Evolutionary conservation across 2,797 vertebrate genomes (phyloP).

Genomic region (Acrossocheilus fasciatus): DNA sequence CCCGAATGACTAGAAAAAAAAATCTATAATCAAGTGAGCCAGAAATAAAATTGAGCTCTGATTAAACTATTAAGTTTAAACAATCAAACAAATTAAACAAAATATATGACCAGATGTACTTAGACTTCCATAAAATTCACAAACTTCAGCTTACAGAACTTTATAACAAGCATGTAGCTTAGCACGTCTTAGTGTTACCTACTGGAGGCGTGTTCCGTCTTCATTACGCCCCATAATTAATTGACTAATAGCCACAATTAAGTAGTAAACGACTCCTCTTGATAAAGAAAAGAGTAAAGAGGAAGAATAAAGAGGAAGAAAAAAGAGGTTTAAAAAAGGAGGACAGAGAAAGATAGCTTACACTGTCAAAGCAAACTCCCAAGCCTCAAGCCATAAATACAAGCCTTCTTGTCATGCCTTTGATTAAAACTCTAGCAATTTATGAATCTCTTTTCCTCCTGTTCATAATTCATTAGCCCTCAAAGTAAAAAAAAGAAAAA

Average conservation of each 20-base stretch:
- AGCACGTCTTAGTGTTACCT: not conserved
- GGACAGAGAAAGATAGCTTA: slow-evolving; percentile 47
- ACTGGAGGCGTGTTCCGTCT: slow-evolving; percentile 35
- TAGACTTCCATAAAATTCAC: not conserved
- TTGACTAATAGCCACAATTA: slow-evolving; percentile 13
- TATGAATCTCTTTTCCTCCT: slow-evolving; percentile 55
- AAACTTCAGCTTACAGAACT: not conserved
- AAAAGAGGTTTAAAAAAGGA: not conserved
- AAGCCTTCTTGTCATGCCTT: slow-evolving; percentile 55
- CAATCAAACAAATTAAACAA: no score
- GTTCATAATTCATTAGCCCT: slow-evolving; percentile 60
- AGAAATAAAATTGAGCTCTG: not conserved
- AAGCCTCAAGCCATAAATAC: slow-evolving; percentile 51
- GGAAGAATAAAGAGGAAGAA: slow-evolving; percentile 18
- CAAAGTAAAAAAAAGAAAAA: slow-evolving; percentile 42
- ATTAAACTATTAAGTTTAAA: not conserved
- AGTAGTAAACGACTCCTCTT: slow-evolving; percentile 42
- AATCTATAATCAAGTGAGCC: not conserved
- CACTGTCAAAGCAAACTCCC: slow-evolving; percentile 38
- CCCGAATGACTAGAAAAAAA: not conserved
- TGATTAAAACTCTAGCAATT: slow-evolving; percentile 65
- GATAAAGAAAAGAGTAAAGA: slow-evolving; percentile 35
- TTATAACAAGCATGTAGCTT: not conserved
- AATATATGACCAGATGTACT: not conserved
- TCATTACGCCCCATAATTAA: slow-evolving; percentile 56